These are phyloP conservation scores for Thunnus maccoyii DNA, from an alignment of 2,113 vertebrate genomes.

Conservation along the genomic window DNA sequence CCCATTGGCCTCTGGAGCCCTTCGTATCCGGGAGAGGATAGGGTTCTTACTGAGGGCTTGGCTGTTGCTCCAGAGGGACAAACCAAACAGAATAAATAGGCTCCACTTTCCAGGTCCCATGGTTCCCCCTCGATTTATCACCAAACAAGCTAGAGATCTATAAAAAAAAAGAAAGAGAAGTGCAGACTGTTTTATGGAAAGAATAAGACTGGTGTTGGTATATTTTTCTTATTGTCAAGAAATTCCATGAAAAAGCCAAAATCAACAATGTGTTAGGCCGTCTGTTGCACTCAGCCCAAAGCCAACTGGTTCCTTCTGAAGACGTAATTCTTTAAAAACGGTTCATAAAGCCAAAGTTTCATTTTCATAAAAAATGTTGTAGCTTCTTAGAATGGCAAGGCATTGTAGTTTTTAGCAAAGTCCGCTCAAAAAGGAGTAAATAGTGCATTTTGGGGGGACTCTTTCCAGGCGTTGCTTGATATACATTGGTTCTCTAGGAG, in stretches of 20 bases:
- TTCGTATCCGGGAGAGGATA: conserved; percentile 82
- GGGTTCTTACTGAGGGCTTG: conserved; percentile 68
- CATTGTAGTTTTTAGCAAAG: too few relatives aligned
- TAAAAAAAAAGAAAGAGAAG: conserved; percentile 17
- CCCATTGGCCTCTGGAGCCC: conserved; percentile 82
- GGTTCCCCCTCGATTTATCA: conserved; percentile 36
- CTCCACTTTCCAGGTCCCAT: conserved; percentile 78
- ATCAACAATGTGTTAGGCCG: neutral
- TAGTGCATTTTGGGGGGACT: neutral
- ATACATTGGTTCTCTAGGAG: neutral
- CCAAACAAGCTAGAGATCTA: conserved; percentile 63
- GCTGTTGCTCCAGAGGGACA: conserved; percentile 68
- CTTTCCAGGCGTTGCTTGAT: neutral
- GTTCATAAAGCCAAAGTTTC: neutral
- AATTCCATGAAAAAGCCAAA: conserved; percentile 8
- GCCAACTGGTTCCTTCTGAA: neutral
- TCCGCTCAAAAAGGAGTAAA: neutral
- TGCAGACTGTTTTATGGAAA: conserved; percentile 17
- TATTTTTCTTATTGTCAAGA: neutral
- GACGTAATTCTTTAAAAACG: neutral
- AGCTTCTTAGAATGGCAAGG: neutral
- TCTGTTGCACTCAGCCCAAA: neutral
- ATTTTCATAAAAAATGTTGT: neutral
- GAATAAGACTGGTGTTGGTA: neutral
- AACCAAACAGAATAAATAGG: conserved; percentile 70